Evolutionary conservation across 2,113 vertebrate species (phyloP).

Genomic region (Oreotrochilus melanogaster): DNA sequence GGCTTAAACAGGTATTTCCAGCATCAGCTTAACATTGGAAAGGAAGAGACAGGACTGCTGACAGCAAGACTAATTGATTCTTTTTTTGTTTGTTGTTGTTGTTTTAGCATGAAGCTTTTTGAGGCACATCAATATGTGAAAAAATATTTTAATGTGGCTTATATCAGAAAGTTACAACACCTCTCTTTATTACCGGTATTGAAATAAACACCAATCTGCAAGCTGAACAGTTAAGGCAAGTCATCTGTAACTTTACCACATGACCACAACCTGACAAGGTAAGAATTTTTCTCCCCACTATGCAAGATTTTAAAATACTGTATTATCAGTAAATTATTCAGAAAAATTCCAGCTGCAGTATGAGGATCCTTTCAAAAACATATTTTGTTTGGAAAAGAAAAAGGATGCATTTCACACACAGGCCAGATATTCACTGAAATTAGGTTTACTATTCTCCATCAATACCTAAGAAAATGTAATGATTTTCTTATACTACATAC

Average conservation of each 20-base stretch:
- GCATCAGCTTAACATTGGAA: background rate
- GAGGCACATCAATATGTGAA: background rate
- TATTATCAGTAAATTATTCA: background rate
- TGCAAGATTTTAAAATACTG: background rate
- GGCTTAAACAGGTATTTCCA: background rate
- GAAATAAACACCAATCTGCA: background rate
- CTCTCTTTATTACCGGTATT: background rate
- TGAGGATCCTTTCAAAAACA: background rate
- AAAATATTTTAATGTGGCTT: background rate
- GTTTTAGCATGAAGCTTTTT: background rate
- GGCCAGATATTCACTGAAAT: background rate
- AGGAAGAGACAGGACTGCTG: background rate
- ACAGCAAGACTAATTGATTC: background rate
- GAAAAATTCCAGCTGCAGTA: background rate
- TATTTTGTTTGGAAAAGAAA: background rate
- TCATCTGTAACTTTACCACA: background rate
- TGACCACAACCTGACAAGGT: background rate
- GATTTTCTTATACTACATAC: too few species aligned
- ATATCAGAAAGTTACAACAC: background rate
- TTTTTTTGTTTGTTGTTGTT: background rate
- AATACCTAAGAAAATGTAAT: background rate
- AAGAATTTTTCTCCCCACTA: background rate
- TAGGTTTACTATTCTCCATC: background rate
- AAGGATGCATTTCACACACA: background rate
- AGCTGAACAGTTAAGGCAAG: background rate